Conservation (phyloP, 2,888 invertebrate species). For the Diarsia brunnea region DNA sequence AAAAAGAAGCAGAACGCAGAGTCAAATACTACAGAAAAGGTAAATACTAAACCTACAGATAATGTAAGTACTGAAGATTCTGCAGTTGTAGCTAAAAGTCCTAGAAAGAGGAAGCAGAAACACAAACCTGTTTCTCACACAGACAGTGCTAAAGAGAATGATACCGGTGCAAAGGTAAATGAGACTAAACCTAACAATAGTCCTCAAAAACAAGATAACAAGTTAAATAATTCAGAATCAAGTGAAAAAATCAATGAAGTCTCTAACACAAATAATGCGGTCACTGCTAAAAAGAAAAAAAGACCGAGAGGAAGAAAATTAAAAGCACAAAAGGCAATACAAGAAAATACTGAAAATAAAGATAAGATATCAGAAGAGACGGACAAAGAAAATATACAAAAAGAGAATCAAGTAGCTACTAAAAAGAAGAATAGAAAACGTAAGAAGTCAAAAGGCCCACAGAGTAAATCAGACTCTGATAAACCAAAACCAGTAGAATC, state of each 20-base stretch:
- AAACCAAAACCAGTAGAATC: conserved; percentile 23
- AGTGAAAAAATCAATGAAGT: conserved; percentile 21
- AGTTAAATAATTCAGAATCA: conserved; percentile 29
- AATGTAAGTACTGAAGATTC: conserved; percentile 8
- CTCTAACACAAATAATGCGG: conserved; percentile 28
- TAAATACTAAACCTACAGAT: conserved; percentile 16
- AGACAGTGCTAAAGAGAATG: conserved; percentile 39
- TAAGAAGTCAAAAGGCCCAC: conserved; percentile 49
- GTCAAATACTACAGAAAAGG: conserved; percentile 40
- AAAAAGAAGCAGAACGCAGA: conserved; percentile 70
- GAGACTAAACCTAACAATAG: conserved; percentile 20
- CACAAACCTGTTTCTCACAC: conserved; percentile 54
- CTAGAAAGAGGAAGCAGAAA: conserved; percentile 62
- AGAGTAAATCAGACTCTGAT: conserved; percentile 39
- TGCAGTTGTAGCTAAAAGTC: conserved; percentile 50
- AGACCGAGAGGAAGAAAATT: conserved; percentile 60
- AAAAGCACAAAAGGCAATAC: conserved; percentile 20
- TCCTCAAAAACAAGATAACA: conserved; percentile 53
- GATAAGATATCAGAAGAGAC: conserved; percentile 21
- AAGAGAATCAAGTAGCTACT: conserved; percentile 30
- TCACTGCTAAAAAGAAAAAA: conserved; percentile 68
- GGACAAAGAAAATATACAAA: conserved; percentile 37
- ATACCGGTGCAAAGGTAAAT: conserved; percentile 16
- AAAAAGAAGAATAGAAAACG: conserved; percentile 64
- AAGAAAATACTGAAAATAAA: conserved; percentile 28